Percentiles rank a stretch among this genome's conserved stretches.
phyloP scores from a whole-genome alignment of 2,113 vertebrate species.

The Montifringilla adamsi region DNA sequence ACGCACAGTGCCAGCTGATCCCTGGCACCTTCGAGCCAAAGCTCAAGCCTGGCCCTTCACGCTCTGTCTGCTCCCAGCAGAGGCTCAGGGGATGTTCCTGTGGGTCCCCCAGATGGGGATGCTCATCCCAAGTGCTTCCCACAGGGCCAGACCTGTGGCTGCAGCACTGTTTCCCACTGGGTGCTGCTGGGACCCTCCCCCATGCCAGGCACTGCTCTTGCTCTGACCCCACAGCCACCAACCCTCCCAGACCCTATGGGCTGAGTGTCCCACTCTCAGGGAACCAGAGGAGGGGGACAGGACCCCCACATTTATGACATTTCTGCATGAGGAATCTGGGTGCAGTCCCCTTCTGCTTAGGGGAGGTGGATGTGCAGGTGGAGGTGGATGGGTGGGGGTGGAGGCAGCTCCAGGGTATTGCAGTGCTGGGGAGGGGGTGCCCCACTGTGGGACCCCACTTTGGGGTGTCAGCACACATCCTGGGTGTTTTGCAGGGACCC shows the following conservation, averaged over 20 bases:
- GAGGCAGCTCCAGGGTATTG: neutral
- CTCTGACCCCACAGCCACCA: neutral
- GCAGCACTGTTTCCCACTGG: neutral
- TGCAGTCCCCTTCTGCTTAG: neutral
- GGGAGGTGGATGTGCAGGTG: neutral
- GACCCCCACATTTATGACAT: neutral
- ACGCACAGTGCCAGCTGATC: neutral
- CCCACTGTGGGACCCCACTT: fast-evolving
- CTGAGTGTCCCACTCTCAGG: neutral
- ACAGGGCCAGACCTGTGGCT: fast-evolving
- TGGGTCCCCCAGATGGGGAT: neutral
- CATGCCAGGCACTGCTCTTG: neutral
- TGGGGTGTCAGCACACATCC: neutral
- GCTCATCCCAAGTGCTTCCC: neutral
- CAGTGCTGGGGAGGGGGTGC: neutral
- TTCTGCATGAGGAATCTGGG: neutral
- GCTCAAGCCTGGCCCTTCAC: neutral
- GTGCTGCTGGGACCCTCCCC: neutral
- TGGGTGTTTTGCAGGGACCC: neutral
- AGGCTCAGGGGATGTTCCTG: neutral
- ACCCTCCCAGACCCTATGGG: neutral
- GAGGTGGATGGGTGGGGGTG: neutral
- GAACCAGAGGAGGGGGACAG: neutral
- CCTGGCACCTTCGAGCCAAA: fast-evolving
- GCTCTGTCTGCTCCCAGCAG: neutral